Percentiles rank a stretch among this genome's conserved stretches.
These are phyloP conservation scores for Geophilus truncorum DNA, from an alignment of 2,888 invertebrate species.

Conservation along the genomic window DNA sequence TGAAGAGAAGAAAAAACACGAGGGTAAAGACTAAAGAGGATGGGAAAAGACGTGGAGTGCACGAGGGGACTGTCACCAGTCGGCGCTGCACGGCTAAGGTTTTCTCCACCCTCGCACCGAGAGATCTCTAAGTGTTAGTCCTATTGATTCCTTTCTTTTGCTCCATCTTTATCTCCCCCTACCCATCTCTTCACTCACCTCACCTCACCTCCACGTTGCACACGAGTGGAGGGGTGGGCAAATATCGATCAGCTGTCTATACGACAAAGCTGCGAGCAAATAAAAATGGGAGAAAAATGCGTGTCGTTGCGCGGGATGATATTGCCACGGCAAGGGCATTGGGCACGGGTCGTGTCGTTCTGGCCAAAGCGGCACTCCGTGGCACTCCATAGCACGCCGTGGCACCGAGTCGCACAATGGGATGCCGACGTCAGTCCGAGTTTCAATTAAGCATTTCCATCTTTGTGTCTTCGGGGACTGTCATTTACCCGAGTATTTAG, in stretches of 20 bases:
- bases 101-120: background rate
- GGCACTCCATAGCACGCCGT: too few relatives aligned
- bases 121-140: slow-evolving; percentile 16
- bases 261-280: background rate
- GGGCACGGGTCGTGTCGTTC: too few relatives aligned
- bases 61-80: background rate
- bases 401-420: too few relatives aligned
- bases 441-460: too few relatives aligned
- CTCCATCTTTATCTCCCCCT: background rate
- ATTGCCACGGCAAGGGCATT: too few relatives aligned
- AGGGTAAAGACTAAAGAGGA: background rate
- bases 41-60: background rate
- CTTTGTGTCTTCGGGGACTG: too few relatives aligned
- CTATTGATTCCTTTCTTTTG: slow-evolving; percentile 6
- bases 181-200: too few relatives aligned
- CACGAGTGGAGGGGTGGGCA: background rate
- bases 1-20: slow-evolving; percentile 1
- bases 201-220: background rate
- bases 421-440: too few relatives aligned
- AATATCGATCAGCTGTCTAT: background rate
- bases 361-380: too few relatives aligned
- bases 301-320: too few relatives aligned
- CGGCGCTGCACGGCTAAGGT: background rate
- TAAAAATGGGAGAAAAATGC: background rate
- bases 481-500: background rate